Conservation (phyloP, 2,888 invertebrate species). For the Spialia ferax region DNA sequence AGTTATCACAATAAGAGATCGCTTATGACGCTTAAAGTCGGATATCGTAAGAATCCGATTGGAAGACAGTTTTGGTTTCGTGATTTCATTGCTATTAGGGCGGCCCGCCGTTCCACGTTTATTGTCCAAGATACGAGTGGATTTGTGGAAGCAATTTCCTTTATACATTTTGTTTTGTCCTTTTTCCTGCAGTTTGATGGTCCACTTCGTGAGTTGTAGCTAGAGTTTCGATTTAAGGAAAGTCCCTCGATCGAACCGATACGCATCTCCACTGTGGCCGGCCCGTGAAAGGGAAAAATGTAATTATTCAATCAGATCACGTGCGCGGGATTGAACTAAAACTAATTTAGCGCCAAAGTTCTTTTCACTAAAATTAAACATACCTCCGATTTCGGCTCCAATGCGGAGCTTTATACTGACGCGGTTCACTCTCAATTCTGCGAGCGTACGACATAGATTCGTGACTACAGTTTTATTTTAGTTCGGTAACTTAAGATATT, state of each 20-base stretch:
- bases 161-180: constrained; percentile 87
- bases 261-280: constrained; percentile 71
- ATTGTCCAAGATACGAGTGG: constrained; percentile 86
- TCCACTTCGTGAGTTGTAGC: constrained; percentile 81
- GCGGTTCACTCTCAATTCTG: constrained; percentile 25
- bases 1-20: constrained; percentile 24
- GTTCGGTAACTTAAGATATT: constrained; percentile 2
- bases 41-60: constrained; percentile 47
- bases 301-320: constrained; percentile 80
- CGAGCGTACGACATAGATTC: constrained; percentile 26
- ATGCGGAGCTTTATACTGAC: constrained; percentile 23
- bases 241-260: constrained; percentile 76
- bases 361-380: constrained; percentile 64
- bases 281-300: constrained; percentile 65
- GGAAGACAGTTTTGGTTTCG: constrained; percentile 83
- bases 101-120: constrained; percentile 81
- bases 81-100: constrained; percentile 87
- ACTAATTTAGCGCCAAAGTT: constrained; percentile 78
- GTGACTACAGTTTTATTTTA: constrained; percentile 28
- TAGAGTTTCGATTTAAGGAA: constrained; percentile 79
- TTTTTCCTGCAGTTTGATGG: constrained; percentile 85
- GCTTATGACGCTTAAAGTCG: constrained; percentile 34
- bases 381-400: constrained; percentile 49
- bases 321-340: constrained; percentile 73
- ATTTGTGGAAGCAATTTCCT: constrained; percentile 87